Evolutionary conservation across 2,888 invertebrate genomes (phyloP), one percentile per base, ranked within the genome.

Genomic region (Mylabris sibirica): DNA sequence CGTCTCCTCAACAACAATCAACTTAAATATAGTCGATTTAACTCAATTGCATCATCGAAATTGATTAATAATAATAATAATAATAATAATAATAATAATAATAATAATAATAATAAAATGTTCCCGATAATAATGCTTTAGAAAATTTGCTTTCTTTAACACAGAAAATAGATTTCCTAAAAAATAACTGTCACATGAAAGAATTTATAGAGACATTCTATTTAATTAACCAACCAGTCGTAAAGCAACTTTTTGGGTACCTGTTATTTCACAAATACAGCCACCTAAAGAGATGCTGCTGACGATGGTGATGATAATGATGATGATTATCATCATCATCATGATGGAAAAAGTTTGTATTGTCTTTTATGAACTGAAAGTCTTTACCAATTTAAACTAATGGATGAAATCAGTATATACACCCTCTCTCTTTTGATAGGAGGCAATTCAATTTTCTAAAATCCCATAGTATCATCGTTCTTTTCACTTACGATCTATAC

Each of bases 261-360:
- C 57, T 26, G 57, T 57, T 57, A 57, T 57, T 57, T n/a, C n/a
- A 57, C n/a, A 14, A 53, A 22, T 22, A 24, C 57, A 57, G 24
- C 57, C 4, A 30, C 30, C 30, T 30, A 4, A 57, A 57, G 24
- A 12, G 53, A 24, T 53, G 3, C 8, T 53, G 22, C 2, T 44
- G 17, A 44, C n/a, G 8, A 44, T 22, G 20, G 9, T 20, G 49
- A 57, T 22, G 53, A 53, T 53, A 11, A 22, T 53, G 22, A 44
- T 44, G 17, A 44, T 44, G 17, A 44, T 38, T 12, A 38, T 38
- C 14, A 14, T 38, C 3, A 22, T 20, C 20, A 49, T 49, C 2
- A 1, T 53, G 49, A 20, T 20, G 49, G 20, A 49, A 26, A 57
- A 26, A 57, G 57, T 57, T 24, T 57, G 8, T 8, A 57, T 57